Evolutionary conservation across 1,140 invertebrate genomes (phyloP).

Genomic region (Trichonephila clavata): DNA sequence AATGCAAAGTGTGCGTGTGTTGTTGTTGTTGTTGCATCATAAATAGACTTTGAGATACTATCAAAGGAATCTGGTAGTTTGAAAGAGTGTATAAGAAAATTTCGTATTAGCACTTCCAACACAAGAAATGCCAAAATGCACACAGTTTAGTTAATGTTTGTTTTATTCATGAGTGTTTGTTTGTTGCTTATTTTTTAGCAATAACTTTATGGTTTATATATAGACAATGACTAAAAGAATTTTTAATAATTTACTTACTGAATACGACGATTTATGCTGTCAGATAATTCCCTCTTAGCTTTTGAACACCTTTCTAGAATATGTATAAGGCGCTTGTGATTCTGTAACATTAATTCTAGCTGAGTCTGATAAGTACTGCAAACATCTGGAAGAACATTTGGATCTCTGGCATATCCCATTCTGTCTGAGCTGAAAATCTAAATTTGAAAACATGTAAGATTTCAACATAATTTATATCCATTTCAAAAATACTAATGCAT

Average conservation of each 20-base stretch:
- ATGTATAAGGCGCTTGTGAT: slow-evolving; percentile 90
- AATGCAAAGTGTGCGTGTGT: no score
- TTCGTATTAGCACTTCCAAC: no score
- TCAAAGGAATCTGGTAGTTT: no score
- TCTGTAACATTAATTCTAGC: slow-evolving; percentile 89
- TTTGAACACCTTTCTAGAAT: slow-evolving; percentile 88
- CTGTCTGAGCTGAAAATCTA: neutral
- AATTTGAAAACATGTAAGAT: neutral
- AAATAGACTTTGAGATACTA: no score
- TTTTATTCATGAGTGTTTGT: no score
- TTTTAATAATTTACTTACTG: slow-evolving; percentile 82
- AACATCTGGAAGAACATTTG: slow-evolving; percentile 91
- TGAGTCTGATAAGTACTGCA: slow-evolving; percentile 84
- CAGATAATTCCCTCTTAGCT: slow-evolving; percentile 93
- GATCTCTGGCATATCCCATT: slow-evolving; percentile 84
- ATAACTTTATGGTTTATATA: no score
- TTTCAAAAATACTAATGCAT: neutral
- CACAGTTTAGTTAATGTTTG: no score
- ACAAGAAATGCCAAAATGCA: no score
- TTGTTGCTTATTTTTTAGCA: no score
- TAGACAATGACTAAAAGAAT: no score
- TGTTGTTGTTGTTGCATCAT: no score
- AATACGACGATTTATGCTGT: slow-evolving; percentile 90
- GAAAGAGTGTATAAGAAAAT: no score
- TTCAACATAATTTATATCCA: neutral